Base-by-base conservation (phyloP, 2,113 vertebrate species). In the Corythoichthys haematopterus region DNA sequence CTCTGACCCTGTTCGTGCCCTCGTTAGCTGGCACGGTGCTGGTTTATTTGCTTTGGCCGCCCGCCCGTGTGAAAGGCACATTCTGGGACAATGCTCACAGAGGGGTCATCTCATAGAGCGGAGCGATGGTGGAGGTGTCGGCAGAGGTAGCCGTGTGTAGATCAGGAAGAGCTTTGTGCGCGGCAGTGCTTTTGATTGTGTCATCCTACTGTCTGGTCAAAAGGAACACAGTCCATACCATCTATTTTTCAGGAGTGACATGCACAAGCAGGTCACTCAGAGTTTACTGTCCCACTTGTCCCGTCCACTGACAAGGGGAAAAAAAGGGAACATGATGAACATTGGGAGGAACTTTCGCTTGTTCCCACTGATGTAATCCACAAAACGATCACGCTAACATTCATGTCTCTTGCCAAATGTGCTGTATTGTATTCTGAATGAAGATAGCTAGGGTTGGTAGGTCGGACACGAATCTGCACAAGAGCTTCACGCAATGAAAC, bases 21-120 rank as follows among this genome's bases (percentile, higher is more conserved):
- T 89, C 77, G 80, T 90, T 91, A 89, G 79, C 82, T 81, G 78
- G 84, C 71, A 81, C 77, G 81, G 80, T 72, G 81, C 86, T 87
- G 84, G 77, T 91, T 90, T 92, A 89, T 91, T 92, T 91, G 75
- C 87, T 88, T 92, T 91, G 87, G 87, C 83, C 64, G 37, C 68
- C 52, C 55, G 84, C 84, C 88, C 36, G 68, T 89, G 82, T 89
- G 87, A 88, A 86, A 82, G 77, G 71, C 80, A 81, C 76, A 80
- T 83, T 87, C 78, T 74, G 43, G 45, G 79, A 83, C 72, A 79
- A 80, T 52, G 55, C 78, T 81, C 71, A 10, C 65, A 75, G 64
- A 78, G 74, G 68, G 78, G 80, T 81, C 79, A 83, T 59, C 61
- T 56, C 61, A 63, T 53, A 51, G 53, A 77, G 63, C 12, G 59